Evolutionary conservation across 1,140 invertebrate genomes (phyloP).

Genomic region (Hestina assimilis): DNA sequence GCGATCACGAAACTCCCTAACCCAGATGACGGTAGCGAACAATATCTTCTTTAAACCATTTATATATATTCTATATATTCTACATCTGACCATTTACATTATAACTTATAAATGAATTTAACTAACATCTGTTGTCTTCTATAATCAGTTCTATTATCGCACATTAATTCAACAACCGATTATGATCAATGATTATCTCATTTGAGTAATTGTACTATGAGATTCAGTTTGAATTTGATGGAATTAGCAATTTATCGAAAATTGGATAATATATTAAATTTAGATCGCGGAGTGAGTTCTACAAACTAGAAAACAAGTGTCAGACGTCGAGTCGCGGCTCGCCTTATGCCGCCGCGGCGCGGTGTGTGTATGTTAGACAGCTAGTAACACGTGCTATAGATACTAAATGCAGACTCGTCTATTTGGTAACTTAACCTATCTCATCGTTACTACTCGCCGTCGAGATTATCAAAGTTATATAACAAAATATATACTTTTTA

Average conservation of each 20-base stretch:
- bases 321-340: conserved; percentile 9
- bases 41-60: background rate
- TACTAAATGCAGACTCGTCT: conserved; percentile 67
- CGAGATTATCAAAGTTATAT: conserved; percentile 40
- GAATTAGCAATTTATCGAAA: background rate
- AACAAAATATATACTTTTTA: conserved; percentile 33
- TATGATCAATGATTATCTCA: background rate
- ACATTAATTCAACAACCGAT: too few relatives aligned
- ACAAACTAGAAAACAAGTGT: background rate
- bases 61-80: background rate
- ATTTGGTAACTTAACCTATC: conserved; percentile 66
- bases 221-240: background rate
- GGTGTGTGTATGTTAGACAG: conserved; percentile 46
- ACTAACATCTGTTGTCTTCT: background rate
- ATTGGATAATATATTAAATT: background rate
- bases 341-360: conserved; percentile 63
- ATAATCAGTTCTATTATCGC: background rate
- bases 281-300: background rate
- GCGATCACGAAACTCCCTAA: background rate
- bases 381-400: conserved; percentile 48
- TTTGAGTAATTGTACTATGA: background rate
- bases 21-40: background rate
- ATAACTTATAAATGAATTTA: conserved; percentile 9
- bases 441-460: conserved; percentile 5
- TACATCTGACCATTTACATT: conserved; percentile 11